Percentiles rank a stretch among this genome's conserved stretches.
These are phyloP conservation scores for Atherinosoma microstoma DNA, from an alignment of 2,797 vertebrate species.

Conservation along the genomic window DNA sequence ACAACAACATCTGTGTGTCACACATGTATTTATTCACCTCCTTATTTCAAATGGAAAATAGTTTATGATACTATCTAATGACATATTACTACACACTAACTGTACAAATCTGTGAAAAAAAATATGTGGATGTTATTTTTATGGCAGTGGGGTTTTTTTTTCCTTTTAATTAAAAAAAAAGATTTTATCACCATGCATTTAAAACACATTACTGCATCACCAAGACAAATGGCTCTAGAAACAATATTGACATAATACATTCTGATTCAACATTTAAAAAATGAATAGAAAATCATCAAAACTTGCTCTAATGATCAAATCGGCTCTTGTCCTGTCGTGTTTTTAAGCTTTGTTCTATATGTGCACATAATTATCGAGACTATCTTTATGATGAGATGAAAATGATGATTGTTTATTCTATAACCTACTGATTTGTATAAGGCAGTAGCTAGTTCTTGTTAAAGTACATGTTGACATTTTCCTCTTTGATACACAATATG, in stretches of 20 bases:
- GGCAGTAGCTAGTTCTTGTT: constrained; percentile 68
- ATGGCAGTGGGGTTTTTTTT: constrained; percentile 75
- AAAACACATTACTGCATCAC: constrained; percentile 80
- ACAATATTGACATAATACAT: constrained; percentile 88
- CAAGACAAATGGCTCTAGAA: constrained; percentile 87
- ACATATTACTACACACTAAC: constrained; percentile 74
- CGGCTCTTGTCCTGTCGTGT: constrained; percentile 33
- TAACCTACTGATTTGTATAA: constrained; percentile 65
- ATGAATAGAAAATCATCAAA: constrained; percentile 66
- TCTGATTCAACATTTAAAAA: constrained; percentile 74
- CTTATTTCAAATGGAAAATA: constrained; percentile 77
- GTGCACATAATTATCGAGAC: constrained; percentile 37
- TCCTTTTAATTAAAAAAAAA: constrained; percentile 22
- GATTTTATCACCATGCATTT: constrained; percentile 87
- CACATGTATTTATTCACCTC: constrained; percentile 79
- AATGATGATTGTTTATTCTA: constrained; percentile 43
- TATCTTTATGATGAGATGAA: constrained; percentile 48
- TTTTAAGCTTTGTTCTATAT: constrained; percentile 39
- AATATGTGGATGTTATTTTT: constrained; percentile 53
- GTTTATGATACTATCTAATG: constrained; percentile 75
- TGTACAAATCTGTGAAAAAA: constrained; percentile 75
- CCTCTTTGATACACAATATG: constrained; percentile 46
- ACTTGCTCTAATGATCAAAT: constrained; percentile 51
- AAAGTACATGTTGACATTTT: constrained; percentile 57
- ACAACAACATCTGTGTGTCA: constrained; percentile 50